phyloP scores from a whole-genome alignment of 2,113 vertebrate species.

The Phalacrocorax aristotelis region DNA sequence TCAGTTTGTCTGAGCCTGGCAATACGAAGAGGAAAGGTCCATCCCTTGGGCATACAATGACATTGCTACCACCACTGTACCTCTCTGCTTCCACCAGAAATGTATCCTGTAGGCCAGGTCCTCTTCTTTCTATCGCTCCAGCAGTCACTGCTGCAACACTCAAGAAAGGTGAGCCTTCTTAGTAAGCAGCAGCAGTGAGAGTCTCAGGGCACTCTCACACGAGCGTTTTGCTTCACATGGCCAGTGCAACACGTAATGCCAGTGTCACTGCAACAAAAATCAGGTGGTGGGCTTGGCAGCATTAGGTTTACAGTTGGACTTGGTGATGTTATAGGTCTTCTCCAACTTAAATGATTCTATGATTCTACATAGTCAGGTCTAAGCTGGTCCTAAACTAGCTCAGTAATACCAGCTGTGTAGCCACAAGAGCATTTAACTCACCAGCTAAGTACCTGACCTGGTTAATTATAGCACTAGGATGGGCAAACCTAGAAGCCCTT shows the following conservation, averaged over 20 bases:
- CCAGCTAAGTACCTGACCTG: background rate
- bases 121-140: background rate
- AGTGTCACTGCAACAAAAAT: background rate
- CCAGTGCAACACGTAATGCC: background rate
- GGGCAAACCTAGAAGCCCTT: background rate
- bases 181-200: background rate
- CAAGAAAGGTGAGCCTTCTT: background rate
- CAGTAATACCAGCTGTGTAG: background rate
- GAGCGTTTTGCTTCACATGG: background rate
- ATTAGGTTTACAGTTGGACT: background rate
- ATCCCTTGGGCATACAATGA: background rate
- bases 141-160: background rate
- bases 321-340: background rate
- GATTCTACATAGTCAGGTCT: background rate
- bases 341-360: background rate
- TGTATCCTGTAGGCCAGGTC: background rate
- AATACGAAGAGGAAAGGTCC: background rate
- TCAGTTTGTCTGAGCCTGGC: background rate
- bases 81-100: background rate
- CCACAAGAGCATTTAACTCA: background rate
- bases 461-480: background rate
- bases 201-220: background rate
- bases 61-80: background rate
- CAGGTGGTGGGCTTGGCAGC: background rate
- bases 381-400: background rate